Conservation (phyloP, 2,797 vertebrate genomes). For the Liparis tanakae region DNA sequence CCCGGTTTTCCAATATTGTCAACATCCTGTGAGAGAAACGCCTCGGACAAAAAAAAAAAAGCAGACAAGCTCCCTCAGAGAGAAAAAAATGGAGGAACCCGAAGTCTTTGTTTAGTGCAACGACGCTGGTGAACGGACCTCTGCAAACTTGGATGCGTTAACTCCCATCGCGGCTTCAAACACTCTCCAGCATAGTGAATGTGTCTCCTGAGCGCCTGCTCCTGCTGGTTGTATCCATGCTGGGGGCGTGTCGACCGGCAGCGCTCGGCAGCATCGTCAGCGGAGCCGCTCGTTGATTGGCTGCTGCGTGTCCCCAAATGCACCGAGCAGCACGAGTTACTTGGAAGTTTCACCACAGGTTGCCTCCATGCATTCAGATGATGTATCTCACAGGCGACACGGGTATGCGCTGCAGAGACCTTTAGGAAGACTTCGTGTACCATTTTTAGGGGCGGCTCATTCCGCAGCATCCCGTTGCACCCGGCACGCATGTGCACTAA, state of each 20-base stretch:
- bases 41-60: slow-evolving; percentile 66
- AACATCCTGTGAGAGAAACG: slow-evolving; percentile 82
- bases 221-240: slow-evolving; percentile 85
- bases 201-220: slow-evolving; percentile 82
- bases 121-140: slow-evolving; percentile 66
- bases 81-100: slow-evolving; percentile 11
- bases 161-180: slow-evolving; percentile 84
- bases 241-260: slow-evolving; percentile 88
- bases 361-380: slow-evolving; percentile 54
- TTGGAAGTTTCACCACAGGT: slow-evolving; percentile 75
- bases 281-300: slow-evolving; percentile 76
- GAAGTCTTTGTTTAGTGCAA: slow-evolving; percentile 68
- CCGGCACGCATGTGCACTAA: background rate
- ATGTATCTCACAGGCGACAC: slow-evolving; percentile 31
- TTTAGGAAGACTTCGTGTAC: background rate
- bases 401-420: slow-evolving; percentile 10
- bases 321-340: slow-evolving; percentile 63
- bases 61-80: slow-evolving; percentile 47
- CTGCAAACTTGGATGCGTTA: slow-evolving; percentile 78
- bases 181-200: slow-evolving; percentile 82
- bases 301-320: slow-evolving; percentile 71
- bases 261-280: slow-evolving; percentile 88
- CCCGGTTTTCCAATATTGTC: slow-evolving; percentile 83
- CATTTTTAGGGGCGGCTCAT: background rate
- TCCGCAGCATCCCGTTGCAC: slow-evolving; percentile 6